Conservation (phyloP, 2,113 vertebrate genomes). For the Chunga burmeisteri region DNA sequence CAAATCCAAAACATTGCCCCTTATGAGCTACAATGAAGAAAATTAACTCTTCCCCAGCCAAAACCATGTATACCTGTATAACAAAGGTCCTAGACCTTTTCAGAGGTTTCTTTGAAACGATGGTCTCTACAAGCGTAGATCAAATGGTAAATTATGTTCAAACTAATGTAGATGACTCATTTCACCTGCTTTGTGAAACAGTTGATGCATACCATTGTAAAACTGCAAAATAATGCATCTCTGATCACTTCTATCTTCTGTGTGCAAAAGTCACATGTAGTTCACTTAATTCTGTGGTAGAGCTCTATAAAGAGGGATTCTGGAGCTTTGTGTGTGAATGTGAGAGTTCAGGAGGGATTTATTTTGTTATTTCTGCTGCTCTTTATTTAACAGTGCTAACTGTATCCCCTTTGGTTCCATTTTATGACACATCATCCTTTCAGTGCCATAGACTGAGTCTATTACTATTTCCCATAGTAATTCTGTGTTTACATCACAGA, state of each 20-base stretch:
- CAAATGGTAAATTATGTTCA: background rate
- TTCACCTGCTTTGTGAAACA: background rate
- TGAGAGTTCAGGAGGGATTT: background rate
- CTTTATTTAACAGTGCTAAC: background rate
- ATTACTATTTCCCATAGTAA: background rate
- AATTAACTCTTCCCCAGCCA: background rate
- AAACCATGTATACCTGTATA: background rate
- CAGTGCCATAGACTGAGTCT: background rate
- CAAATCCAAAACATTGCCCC: background rate
- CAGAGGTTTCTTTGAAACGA: background rate
- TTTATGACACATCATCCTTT: background rate
- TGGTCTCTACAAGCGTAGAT: background rate
- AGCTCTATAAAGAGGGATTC: background rate
- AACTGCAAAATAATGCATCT: background rate
- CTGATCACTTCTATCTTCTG: background rate
- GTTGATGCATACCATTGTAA: background rate
- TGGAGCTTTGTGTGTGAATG: background rate
- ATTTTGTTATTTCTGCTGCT: background rate
- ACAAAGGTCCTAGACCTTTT: background rate
- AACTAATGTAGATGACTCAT: background rate
- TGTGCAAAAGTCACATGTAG: background rate
- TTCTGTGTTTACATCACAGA: background rate
- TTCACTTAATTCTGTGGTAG: background rate
- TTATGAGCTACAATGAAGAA: background rate
- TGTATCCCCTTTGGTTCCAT: background rate